These are phyloP conservation scores for Phytoseiulus persimilis DNA, from an alignment of 2,888 invertebrate species.

Conservation along the genomic window DNA sequence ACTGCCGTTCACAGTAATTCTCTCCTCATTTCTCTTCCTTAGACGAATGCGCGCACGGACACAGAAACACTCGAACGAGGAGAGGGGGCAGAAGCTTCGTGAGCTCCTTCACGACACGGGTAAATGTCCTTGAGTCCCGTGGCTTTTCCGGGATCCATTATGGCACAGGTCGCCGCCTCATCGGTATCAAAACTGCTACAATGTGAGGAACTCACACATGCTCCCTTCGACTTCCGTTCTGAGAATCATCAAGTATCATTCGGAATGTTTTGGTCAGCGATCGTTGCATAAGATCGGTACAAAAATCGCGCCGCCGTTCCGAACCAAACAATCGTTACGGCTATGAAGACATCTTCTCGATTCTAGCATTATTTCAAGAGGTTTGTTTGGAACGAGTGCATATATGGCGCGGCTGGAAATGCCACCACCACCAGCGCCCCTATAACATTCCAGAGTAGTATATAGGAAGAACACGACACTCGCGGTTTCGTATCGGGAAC, in stretches of 20 bases:
- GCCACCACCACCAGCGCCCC: too few species aligned
- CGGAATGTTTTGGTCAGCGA: neutral
- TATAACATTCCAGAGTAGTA: too few species aligned
- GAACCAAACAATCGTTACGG: neutral
- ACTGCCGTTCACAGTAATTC: neutral
- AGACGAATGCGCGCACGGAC: neutral
- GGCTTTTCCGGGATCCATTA: neutral
- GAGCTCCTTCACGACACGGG: neutral
- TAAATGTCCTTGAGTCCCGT: neutral
- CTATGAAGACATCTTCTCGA: neutral
- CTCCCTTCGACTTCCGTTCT: neutral
- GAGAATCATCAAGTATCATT: neutral
- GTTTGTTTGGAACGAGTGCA: neutral
- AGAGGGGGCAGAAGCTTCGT: neutral
- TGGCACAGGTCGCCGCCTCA: neutral
- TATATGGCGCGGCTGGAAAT: too few species aligned
- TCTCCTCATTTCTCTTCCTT: neutral
- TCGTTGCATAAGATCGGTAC: neutral
- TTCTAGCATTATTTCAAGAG: neutral
- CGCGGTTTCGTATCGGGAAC: too few species aligned
- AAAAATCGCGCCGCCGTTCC: neutral
- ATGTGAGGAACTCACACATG: neutral
- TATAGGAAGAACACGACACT: too few species aligned
- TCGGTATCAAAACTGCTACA: neutral
- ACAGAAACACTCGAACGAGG: neutral